phyloP scores from a whole-genome alignment of 2,797 vertebrate genomes.

The Emys orbicularis region DNA sequence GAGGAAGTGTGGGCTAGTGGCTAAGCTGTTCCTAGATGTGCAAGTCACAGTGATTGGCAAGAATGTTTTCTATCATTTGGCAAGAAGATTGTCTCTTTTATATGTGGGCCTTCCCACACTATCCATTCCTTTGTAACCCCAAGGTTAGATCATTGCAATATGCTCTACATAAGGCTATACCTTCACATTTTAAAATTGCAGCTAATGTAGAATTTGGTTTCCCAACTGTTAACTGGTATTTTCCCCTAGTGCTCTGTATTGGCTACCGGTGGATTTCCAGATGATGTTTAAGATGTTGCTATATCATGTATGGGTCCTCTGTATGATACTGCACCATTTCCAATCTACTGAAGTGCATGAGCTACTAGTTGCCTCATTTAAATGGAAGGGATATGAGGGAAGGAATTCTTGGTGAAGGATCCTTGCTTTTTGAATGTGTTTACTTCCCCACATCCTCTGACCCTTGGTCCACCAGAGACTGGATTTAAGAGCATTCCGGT shows the following conservation, averaged over 20 bases:
- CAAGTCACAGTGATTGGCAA: neutral
- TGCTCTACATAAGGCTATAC: rapidly evolving
- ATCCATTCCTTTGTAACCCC: too few species aligned
- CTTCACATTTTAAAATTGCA: neutral
- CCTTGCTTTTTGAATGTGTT: neutral
- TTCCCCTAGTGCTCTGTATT: neutral
- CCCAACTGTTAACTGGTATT: neutral
- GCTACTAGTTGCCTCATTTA: neutral
- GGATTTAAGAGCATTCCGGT: neutral
- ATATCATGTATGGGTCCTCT: neutral
- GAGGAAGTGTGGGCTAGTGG: neutral
- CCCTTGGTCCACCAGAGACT: neutral
- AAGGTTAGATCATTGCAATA: neutral
- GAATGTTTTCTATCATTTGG: neutral
- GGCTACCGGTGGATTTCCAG: neutral
- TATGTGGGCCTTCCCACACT: neutral
- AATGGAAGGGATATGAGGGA: neutral
- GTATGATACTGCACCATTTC: neutral
- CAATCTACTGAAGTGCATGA: neutral
- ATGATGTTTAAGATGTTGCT: neutral
- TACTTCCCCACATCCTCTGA: neutral
- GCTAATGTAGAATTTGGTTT: neutral
- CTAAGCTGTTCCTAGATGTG: neutral
- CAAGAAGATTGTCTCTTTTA: neutral
- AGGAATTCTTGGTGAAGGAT: neutral